A percentile compares a stretch with the other conserved stretches of the same genome.
These are phyloP conservation scores for Aselliscus stoliczkanus DNA, from an alignment of 2,797 vertebrate genomes.

Conservation along the genomic window DNA sequence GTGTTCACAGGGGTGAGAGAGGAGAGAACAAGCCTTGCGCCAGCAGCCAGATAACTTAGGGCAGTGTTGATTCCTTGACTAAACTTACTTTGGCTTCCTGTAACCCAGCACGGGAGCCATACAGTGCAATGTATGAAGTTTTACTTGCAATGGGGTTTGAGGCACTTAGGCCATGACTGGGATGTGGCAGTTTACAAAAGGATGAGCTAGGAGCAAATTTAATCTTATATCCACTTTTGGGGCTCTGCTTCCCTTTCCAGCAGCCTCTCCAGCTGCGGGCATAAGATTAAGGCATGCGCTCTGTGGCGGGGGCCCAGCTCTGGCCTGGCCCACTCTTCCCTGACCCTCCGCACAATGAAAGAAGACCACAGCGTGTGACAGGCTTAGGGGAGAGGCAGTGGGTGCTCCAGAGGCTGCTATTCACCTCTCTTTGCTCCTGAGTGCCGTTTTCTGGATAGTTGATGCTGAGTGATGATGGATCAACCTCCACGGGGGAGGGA, in stretches of 20 bases:
- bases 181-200: background rate
- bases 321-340: background rate
- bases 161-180: background rate
- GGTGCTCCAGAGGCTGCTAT: accelerated
- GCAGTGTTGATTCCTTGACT: background rate
- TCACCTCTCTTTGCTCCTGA: background rate
- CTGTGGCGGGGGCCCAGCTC: background rate
- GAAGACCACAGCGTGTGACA: background rate
- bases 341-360: background rate
- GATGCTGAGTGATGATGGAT: background rate
- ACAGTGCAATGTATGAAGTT: background rate
- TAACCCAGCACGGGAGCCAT: background rate
- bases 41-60: too few species aligned
- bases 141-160: background rate
- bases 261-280: background rate
- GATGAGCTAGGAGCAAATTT: background rate
- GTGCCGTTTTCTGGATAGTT: background rate
- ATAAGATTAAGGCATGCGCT: accelerated
- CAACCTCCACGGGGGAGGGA: accelerated
- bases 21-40: accelerated
- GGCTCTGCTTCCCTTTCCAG: background rate
- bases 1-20: background rate
- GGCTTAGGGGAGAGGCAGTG: accelerated
- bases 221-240: background rate
- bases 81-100: background rate